These are phyloP conservation scores for Clarias magur DNA, from an alignment of 2,113 vertebrate genomes.

Conservation along the genomic window DNA sequence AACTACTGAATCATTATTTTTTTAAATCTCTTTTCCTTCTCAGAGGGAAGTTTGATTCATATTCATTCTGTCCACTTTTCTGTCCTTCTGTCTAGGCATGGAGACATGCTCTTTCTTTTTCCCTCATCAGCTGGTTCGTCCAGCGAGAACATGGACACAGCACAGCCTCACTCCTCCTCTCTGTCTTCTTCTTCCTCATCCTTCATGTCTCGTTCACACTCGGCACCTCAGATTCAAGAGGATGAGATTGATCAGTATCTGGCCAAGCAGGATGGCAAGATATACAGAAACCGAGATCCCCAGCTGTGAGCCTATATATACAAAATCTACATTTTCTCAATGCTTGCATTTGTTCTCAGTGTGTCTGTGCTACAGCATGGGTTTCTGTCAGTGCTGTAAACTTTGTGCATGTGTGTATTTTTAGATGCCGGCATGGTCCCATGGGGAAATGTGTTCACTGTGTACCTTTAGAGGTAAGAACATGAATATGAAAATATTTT, in stretches of 20 bases:
- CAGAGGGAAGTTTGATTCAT: slow-evolving; percentile 88
- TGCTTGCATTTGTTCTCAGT: background rate
- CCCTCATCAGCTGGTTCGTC: slow-evolving; percentile 81
- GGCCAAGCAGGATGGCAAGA: slow-evolving; percentile 94
- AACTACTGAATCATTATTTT: background rate
- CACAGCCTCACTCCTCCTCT: slow-evolving; percentile 63
- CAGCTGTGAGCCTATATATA: slow-evolving; percentile 82
- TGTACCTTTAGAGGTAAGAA: slow-evolving; percentile 91
- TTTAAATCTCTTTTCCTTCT: background rate
- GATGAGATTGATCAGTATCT: slow-evolving; percentile 96
- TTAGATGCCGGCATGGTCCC: slow-evolving; percentile 90
- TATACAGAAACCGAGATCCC: slow-evolving; percentile 88
- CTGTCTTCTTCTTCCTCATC: slow-evolving; percentile 61
- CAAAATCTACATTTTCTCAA: background rate
- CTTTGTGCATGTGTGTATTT: slow-evolving; percentile 9
- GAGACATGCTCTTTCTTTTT: slow-evolving; percentile 92
- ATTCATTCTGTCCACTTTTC: background rate
- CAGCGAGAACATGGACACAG: slow-evolving; percentile 90
- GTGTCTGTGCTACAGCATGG: background rate
- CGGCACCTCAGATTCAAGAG: slow-evolving; percentile 80
- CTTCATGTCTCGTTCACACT: slow-evolving; percentile 70
- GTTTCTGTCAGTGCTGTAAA: too few species aligned
- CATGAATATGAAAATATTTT: background rate
- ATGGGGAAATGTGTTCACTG: slow-evolving; percentile 97
- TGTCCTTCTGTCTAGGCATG: slow-evolving; percentile 76